A percentile compares a stretch with the other conserved stretches of the same genome.
These are phyloP conservation scores for Empis livida DNA, from an alignment of 2,888 invertebrate species.

Conservation along the genomic window DNA sequence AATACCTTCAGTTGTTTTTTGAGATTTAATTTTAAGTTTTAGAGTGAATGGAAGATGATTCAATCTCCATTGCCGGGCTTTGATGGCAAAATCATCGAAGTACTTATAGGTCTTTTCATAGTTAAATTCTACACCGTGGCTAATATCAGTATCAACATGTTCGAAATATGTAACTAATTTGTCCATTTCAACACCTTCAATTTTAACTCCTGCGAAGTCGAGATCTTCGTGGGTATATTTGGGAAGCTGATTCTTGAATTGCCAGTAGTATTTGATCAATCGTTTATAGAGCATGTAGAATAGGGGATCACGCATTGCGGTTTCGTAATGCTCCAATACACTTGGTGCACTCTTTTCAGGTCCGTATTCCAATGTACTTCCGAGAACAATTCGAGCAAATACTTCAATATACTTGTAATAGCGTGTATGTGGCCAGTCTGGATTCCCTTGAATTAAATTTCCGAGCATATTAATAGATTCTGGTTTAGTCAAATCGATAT, in stretches of 20 bases:
- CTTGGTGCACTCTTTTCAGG: conserved; percentile 38
- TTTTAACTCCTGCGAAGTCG: conserved; percentile 45
- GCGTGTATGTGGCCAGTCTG: conserved; percentile 44
- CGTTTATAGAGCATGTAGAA: conserved; percentile 58
- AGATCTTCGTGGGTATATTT: conserved; percentile 47
- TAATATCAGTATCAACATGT: conserved; percentile 48
- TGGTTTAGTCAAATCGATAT: conserved; percentile 44
- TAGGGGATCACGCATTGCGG: conserved; percentile 57
- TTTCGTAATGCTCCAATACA: conserved; percentile 47
- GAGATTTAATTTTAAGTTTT: conserved; percentile 42
- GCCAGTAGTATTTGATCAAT: conserved; percentile 41
- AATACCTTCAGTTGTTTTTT: conserved; percentile 44
- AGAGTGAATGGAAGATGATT: conserved; percentile 52
- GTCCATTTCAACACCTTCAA: conserved; percentile 45
- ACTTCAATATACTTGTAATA: conserved; percentile 47
- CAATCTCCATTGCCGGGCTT: conserved; percentile 47
- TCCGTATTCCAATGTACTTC: conserved; percentile 24
- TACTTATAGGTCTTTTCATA: conserved; percentile 19
- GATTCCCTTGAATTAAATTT: conserved; percentile 49
- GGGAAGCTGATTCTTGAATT: conserved; percentile 46
- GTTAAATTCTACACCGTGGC: conserved; percentile 38
- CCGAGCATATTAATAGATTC: conserved; percentile 52
- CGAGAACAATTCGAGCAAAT: conserved; percentile 45
- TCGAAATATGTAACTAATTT: conserved; percentile 54
- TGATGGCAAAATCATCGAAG: conserved; percentile 31